Percentiles rank a stretch among this genome's conserved stretches.
Evolutionary conservation across 2,888 invertebrate species (phyloP).

Genomic region (Siphonodentalium dalli): DNA sequence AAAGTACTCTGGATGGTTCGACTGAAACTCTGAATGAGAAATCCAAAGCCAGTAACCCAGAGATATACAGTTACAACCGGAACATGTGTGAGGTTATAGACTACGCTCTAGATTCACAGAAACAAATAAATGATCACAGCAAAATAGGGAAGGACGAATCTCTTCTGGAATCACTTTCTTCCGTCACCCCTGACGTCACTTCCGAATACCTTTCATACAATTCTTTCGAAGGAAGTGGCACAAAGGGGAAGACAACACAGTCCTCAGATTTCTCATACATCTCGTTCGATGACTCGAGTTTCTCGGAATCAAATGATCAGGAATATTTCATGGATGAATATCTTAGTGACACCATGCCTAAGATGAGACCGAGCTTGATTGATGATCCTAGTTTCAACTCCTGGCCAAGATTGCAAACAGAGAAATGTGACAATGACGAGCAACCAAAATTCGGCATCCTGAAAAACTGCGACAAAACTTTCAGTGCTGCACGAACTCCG

Average conservation of each 20-base stretch:
- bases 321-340: conserved; percentile 9
- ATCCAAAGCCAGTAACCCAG: no score
- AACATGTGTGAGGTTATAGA: no score
- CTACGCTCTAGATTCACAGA: no score
- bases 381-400: conserved; percentile 36
- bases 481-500: conserved; percentile 29
- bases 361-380: conserved; percentile 4
- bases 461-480: conserved; percentile 44
- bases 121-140: no score
- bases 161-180: no score
- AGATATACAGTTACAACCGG: no score
- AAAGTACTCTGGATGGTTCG: conserved; percentile 22
- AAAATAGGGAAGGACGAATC: no score
- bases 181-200: no score
- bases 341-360: conserved; percentile 29
- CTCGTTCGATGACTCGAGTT: background rate
- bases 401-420: conserved; percentile 49
- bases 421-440: conserved; percentile 10
- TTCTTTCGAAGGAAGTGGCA: no score
- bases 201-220: no score
- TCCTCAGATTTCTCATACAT: background rate
- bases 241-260: no score
- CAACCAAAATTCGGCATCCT: conserved; percentile 44
- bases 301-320: background rate
- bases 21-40: no score